Percentiles rank a stretch among this genome's conserved stretches.
Evolutionary conservation across 1,140 invertebrate genomes (phyloP).

Genomic region (Ceratoteleas bidentatus): DNA sequence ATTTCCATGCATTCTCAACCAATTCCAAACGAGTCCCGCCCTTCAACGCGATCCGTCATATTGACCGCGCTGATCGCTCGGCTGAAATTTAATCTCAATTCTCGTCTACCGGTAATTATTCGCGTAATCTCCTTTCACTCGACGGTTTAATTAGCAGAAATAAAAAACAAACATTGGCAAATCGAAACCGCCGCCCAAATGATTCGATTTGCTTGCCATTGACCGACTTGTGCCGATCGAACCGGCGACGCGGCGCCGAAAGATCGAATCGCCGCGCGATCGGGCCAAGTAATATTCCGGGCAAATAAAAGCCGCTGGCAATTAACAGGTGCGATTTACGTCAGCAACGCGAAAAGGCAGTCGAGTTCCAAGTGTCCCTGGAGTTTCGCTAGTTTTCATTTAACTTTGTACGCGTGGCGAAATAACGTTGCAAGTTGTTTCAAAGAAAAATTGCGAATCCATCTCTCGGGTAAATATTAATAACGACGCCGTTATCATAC

Average conservation of each 20-base stretch:
- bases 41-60: conserved; percentile 14
- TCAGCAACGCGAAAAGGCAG: conserved; percentile 1
- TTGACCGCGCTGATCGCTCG: conserved; percentile 14
- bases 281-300: conserved; percentile 3
- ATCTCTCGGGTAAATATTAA: conserved; percentile 59
- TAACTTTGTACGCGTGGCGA: conserved; percentile 29
- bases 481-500: conserved; percentile 59
- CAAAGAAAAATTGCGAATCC: conserved; percentile 45
- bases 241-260: not conserved
- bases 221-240: no score
- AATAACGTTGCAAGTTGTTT: conserved; percentile 44
- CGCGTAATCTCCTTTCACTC: not conserved
- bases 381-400: conserved; percentile 47
- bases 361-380: conserved; percentile 6
- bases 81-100: not conserved
- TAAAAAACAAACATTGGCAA: no score
- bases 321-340: conserved; percentile 16
- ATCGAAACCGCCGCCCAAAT: no score
- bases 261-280: not conserved
- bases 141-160: no score
- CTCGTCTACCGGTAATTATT: not conserved
- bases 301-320: conserved; percentile 2
- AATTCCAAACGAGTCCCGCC: conserved; percentile 3
- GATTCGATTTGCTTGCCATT: no score
- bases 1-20: conserved; percentile 12